phyloP scores from a whole-genome alignment of 2,888 invertebrate species.

The Lasioglossum villosulum region DNA sequence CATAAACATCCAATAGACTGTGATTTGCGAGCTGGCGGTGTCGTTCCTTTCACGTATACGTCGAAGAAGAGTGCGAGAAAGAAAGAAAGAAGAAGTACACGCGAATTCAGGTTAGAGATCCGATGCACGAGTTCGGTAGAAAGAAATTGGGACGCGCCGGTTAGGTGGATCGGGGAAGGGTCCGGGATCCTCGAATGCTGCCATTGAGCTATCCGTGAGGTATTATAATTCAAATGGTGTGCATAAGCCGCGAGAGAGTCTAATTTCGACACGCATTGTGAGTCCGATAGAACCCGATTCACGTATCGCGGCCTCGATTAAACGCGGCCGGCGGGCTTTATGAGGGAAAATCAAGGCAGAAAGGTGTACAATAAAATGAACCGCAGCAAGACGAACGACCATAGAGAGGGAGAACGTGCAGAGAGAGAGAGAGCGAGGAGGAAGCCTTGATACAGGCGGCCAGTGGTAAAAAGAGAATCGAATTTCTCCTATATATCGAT shows the following conservation, averaged over 20 bases:
- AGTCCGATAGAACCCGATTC: constrained; percentile 42
- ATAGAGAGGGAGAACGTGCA: not conserved
- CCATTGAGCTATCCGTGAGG: constrained; percentile 27
- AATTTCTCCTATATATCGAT: constrained; percentile 30
- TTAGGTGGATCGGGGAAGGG: constrained; percentile 15
- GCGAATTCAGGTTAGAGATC: constrained; percentile 1
- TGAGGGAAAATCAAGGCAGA: constrained; percentile 17
- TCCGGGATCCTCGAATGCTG: constrained; percentile 2
- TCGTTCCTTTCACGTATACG: not conserved
- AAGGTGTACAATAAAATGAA: not conserved
- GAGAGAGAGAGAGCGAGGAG: too few relatives aligned
- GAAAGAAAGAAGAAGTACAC: not conserved
- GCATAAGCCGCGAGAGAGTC: constrained; percentile 44
- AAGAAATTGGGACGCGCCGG: constrained; percentile 18
- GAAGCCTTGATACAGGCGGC: not conserved
- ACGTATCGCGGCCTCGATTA: constrained; percentile 51
- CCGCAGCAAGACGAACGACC: constrained; percentile 4
- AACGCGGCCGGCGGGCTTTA: constrained; percentile 3
- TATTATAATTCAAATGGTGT: constrained; percentile 53
- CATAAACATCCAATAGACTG: not conserved
- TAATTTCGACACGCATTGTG: constrained; percentile 49
- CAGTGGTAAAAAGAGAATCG: constrained; percentile 14
- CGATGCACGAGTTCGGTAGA: not conserved
- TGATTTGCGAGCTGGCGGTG: not conserved
- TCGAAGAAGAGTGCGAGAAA: not conserved